Evolutionary conservation across 2,797 vertebrate genomes (phyloP), one percentile per base, ranked within the genome.

Genomic region (Silurus aristotelis): DNA sequence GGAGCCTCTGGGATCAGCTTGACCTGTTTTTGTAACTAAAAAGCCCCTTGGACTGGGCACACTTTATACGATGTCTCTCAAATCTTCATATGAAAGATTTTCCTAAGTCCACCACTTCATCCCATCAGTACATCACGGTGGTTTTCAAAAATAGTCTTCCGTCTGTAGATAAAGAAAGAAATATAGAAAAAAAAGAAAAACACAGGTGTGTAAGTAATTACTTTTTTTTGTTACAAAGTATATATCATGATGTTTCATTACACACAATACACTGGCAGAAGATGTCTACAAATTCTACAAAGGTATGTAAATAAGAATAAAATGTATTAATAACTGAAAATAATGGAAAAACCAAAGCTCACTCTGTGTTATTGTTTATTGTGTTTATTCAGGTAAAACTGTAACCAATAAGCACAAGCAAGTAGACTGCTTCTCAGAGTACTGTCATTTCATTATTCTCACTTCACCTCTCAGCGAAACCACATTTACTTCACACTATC

Each of bases 101-200:
- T 94, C 93, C 94, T 94, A 94, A 93, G 92, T 91, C 92, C 77
- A 84, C 91, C 86, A 87, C 61, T 1, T 52, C 83, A 86, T 89
- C 92, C 91, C 93, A 93, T 99, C 96, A 99, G 93, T 99, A 99
- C 98, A 99, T 99, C 95, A 99, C 97, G 89, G 97, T 96, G 93
- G 97, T 99, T 96, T 99, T 99, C 96, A 99, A 96, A 97, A 99
- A 99, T 93, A 99, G 97, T 96, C 98, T 96, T 95, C 98, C 98
- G 97, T 99, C 98, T 99, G 95, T 92, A 96, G 96, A 77, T 38
- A 77, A 89, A 93, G 87, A 77, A 89, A 93, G 87, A 91, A 5
- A 90, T 78, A 80, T 15, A 70, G 46, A 83, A 15, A 85, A 82
- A 14, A 48, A 14, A 73, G 61, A 38, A 80, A 83, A 84, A 78